Evolutionary conservation across 2,888 invertebrate genomes (phyloP), one percentile per base, ranked within the genome.

Genomic region (Agrilus cyanescens): DNA sequence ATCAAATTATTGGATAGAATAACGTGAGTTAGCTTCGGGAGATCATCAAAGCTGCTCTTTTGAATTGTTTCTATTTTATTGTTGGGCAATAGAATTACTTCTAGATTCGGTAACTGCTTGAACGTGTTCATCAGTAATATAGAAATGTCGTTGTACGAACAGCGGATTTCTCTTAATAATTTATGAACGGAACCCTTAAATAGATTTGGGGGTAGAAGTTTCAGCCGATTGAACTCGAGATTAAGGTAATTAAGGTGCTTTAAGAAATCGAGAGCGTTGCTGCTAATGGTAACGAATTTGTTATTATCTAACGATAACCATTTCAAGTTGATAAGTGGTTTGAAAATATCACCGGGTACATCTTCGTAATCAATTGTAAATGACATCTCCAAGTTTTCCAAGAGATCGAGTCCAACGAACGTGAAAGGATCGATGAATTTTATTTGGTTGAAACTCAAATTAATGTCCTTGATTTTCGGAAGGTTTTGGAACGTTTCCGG

Each of bases 231-330:
- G 41, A 85, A 87, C 58, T 89, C 89, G 57, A 93, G 68, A 65
- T 90, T 90, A 44, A 90, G 71, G 66, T 89, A 89, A 58, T 82
- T 82, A 18, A 87, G 61, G 57, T 78, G 78, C 6, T 74, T 72
- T 62, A 85, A 76, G 38, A 77, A 72, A 46, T 78, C 76, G 32
- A 88, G 73, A 5, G 85, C 80, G n/a, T 80, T 76, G 33, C 80
- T 72, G 41, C 80, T 76, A 12, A 89, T 70, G 12, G 74, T 72
- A 60, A 84, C 81, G 53, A 90, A 78, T 60, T 87, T 85, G 58
- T 91, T 91, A 66, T 89, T 88, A 64, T 91, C 90, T 57, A 90
- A 69, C 1, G 88, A 85, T 46, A 91, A 68, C 85, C 87, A 89
- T 58, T 82, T 78, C 7, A 91, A 71, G 56, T 80, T 80, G 32